These are phyloP conservation scores for Drosophila eugracilis DNA, from an alignment of 1,140 invertebrate genomes.

Conservation along the genomic window DNA sequence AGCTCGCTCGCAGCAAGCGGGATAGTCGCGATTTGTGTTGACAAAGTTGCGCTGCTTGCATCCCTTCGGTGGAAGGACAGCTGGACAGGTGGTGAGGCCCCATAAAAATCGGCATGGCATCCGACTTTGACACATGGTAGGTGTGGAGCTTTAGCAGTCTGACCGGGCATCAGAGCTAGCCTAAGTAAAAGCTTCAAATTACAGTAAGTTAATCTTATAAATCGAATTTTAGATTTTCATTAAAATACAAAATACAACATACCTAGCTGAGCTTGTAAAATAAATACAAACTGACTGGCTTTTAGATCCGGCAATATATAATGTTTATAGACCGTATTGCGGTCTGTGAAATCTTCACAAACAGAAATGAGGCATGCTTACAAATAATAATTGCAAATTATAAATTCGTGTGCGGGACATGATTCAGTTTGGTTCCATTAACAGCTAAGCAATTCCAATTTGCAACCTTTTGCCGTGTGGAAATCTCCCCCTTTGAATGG, in stretches of 20 bases:
- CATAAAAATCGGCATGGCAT: slow-evolving; percentile 54
- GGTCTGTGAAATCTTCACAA: slow-evolving; percentile 1
- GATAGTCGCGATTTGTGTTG: slow-evolving; percentile 68
- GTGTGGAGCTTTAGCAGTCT: slow-evolving; percentile 68
- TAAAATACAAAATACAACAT: too few relatives aligned
- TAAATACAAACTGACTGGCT: too few relatives aligned
- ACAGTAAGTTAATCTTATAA: too few relatives aligned
- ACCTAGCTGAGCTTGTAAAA: background rate
- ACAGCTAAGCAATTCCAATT: slow-evolving; percentile 31
- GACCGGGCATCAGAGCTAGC: slow-evolving; percentile 70
- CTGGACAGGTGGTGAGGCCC: slow-evolving; percentile 60
- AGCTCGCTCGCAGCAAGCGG: slow-evolving; percentile 70
- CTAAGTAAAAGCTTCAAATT: too few relatives aligned
- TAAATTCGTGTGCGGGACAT: background rate
- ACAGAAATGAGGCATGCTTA: background rate
- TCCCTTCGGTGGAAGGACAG: slow-evolving; percentile 69
- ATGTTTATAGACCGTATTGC: background rate
- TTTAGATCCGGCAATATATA: too few relatives aligned
- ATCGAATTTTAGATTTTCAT: too few relatives aligned
- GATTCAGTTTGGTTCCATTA: slow-evolving; percentile 24
- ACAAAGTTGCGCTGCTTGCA: slow-evolving; percentile 80
- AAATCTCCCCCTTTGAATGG: slow-evolving; percentile 6
- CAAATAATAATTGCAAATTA: slow-evolving; percentile 15
- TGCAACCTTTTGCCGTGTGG: slow-evolving; percentile 8
- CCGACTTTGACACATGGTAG: slow-evolving; percentile 65